These are phyloP conservation scores for Pampusana beccarii DNA, from an alignment of 2,113 vertebrate species.

Conservation along the genomic window DNA sequence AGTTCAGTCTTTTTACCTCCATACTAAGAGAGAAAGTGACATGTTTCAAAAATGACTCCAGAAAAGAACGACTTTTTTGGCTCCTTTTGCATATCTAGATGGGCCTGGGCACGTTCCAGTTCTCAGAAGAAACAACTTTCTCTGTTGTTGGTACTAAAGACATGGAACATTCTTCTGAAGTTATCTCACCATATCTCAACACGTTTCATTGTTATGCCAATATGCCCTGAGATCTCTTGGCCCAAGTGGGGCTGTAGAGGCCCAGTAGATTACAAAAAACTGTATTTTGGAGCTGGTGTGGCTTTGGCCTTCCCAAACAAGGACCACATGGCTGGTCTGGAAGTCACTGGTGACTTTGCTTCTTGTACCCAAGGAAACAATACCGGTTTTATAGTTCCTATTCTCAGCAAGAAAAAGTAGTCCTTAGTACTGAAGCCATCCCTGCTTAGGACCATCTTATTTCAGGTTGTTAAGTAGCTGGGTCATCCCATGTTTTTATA, in stretches of 20 bases:
- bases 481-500: background rate
- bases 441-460: background rate
- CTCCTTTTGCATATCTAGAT: background rate
- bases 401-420: background rate
- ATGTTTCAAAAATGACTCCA: background rate
- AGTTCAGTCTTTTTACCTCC: background rate
- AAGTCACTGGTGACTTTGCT: background rate
- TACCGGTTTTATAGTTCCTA: background rate
- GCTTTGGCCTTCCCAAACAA: background rate
- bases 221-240: background rate
- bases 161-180: background rate
- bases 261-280: background rate
- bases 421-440: background rate
- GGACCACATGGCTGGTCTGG: background rate
- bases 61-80: background rate
- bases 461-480: background rate
- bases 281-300: background rate
- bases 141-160: background rate
- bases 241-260: background rate
- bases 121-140: background rate
- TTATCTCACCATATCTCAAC: background rate
- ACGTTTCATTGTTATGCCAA: no score
- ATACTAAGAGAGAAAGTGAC: background rate
- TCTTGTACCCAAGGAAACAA: background rate
- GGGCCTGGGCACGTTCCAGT: background rate